Percentiles rank a stretch among this genome's conserved stretches.
These are phyloP conservation scores for Trididemnum miniatum DNA, from an alignment of 23 tunicate genomes.

Conservation along the genomic window DNA sequence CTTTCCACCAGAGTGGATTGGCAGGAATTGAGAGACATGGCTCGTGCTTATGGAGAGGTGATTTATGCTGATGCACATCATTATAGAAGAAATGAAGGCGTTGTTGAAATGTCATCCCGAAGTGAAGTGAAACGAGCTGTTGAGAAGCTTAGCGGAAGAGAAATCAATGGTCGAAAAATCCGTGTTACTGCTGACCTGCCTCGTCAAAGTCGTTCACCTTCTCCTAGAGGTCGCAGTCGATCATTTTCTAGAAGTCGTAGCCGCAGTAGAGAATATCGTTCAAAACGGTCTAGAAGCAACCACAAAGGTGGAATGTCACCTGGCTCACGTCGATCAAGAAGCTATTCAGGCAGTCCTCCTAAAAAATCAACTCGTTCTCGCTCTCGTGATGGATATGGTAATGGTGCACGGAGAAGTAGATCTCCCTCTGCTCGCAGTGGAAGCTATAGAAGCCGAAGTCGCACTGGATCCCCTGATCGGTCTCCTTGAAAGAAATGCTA, in stretches of 20 bases:
- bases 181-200: conserved; percentile 52
- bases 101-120: conserved; percentile 64
- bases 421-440: conserved; percentile 40
- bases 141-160: conserved; percentile 71
- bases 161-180: conserved; percentile 60
- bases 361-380: conserved; percentile 21
- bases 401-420: conserved; percentile 8
- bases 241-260: conserved; percentile 32
- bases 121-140: conserved; percentile 70
- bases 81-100: conserved; percentile 79
- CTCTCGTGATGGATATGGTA: neutral
- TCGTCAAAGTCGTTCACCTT: conserved; percentile 28
- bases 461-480: conserved; percentile 49
- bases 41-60: conserved; percentile 67
- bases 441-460: conserved; percentile 52
- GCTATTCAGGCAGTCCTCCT: conserved; percentile 28
- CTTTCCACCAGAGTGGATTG: conserved; percentile 57
- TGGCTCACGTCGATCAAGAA: conserved; percentile 13
- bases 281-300: neutral
- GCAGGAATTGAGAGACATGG: conserved; percentile 73
- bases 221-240: conserved; percentile 40
- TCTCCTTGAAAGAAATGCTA: conserved; percentile 29
- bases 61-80: conserved; percentile 69
- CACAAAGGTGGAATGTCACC: neutral
- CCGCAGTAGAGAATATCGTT: neutral